Base-by-base conservation (phyloP, 2,113 vertebrate species). In the Chamaea fasciata region DNA sequence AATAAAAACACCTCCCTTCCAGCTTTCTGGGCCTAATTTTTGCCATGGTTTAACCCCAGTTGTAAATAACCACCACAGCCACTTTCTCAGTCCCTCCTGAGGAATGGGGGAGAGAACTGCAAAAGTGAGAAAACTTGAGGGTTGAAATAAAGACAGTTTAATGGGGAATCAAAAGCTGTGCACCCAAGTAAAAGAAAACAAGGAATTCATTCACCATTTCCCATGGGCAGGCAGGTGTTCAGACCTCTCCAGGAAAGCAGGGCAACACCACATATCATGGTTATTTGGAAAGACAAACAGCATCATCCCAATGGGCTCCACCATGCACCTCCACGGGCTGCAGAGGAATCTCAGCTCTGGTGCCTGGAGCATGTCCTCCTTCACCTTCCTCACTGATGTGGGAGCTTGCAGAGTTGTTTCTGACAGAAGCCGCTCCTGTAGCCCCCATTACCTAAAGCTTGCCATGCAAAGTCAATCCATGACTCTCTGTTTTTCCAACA, bases 311-410 rank as follows among this genome's bases (percentile, higher is more conserved):
- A 0, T 47, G 8, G 52, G 18, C 42, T 63, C 55, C 37, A 15
- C 4, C 0, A 0, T 41, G 28, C 7, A 27, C 13, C 13, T 41
- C 8, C 18, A 24, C 8, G 18, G 16, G 11, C n/a, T 89, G 57
- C 53, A 73, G 31, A 65, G 42, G 33, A 50, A 56, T 23, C 19
- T 59, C 60, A 74, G 20, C 41, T 50, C n/a, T 22, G 8, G 28
- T 5, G 2, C 17, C 35, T 67, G 49, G 4, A 57, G 28, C 22
- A 21, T 8, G 17, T 26, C 37, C n/a, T 59, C 14, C 28, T 56
- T 42, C 69, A 75, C 44, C 28, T 41, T 50, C 31, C 30, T 50
- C 60, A 50, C 24, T 56, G 33, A 69, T 15, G 3, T 7, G 19
- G 2, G 42, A 63, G 44, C 53, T 44, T n/a, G 30, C 75, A 47